Base-by-base conservation (phyloP, 1,140 invertebrate genomes). In the Diorhabda carinulata region DNA sequence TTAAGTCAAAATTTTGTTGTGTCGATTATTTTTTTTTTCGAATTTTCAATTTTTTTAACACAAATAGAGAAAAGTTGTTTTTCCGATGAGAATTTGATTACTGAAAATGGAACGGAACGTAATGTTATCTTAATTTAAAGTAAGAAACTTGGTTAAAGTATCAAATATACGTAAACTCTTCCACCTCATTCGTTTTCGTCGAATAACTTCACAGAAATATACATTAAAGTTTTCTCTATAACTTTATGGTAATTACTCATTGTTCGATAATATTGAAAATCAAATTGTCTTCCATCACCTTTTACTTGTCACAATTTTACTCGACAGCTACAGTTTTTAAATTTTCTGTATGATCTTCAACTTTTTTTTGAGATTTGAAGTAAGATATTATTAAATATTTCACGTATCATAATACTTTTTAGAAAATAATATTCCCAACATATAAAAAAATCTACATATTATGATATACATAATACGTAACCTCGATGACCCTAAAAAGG, bases 21-120 rank as follows among this genome's bases (percentile, higher is more conserved):
- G 25, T 25, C 25, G 25, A 25, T 25, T 25, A 25, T 25, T 25
- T 25, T 25, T 62, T 6, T 43, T 9, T 43, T 41, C n/a, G 47
- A 52, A n/a, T 52, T 62, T 10, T n/a, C 10, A 43, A n/a, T 62
- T 10, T 43, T 62, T 62, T 44, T 62, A 43, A 43, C 43, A 62
- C 61, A 43, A n/a, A 4, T 43, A 62, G 10, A 52, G 47, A 47
- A 41, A 44, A 8, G 43, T 61, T 56, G n/a, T 52, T 52, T 8
- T n/a, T 2, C 2, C 47, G 4, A 3, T 3, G 47, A 52, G n/a
- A n/a, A 52, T 6, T 4, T 52, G 47, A 8, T 52, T 52, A 52
- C 6, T 52, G n/a, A 8, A 8, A 2, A n/a, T 52, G 47, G 47
- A 52, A 6, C 3, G 47, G n/a, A 52, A 8, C n/a, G n/a, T 8